phyloP scores from a whole-genome alignment of 2,797 vertebrate genomes.

The Alouatta caraya region DNA sequence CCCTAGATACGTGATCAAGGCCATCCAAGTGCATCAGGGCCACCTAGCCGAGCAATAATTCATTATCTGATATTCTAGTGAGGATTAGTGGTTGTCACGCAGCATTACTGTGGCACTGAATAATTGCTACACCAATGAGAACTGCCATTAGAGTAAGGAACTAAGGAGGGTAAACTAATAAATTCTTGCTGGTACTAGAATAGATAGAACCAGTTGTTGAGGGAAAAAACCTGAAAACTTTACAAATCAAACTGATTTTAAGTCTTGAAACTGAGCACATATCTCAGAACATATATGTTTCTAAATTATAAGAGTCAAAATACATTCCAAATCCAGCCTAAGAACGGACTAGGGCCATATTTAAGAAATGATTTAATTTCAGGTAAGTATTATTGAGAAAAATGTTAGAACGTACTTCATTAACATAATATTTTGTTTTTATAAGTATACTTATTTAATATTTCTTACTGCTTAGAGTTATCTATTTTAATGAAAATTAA shows the following conservation, averaged over 20 bases:
- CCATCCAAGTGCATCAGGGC: background rate
- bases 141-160: background rate
- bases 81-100: background rate
- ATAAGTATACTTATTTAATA: background rate
- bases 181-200: background rate
- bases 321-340: background rate
- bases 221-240: background rate
- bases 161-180: background rate
- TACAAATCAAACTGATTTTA: background rate
- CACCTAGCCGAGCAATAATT: background rate
- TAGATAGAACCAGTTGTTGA: background rate
- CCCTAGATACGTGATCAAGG: background rate
- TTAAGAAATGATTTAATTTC: background rate
- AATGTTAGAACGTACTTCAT: background rate
- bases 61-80: background rate
- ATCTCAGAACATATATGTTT: background rate
- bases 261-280: background rate
- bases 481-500: background rate
- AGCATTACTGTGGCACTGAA: background rate
- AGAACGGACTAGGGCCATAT: background rate
- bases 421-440: background rate
- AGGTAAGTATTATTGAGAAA: background rate
- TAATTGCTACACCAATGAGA: background rate
- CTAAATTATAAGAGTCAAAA: background rate
- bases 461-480: constrained; percentile 2